Percentiles rank a stretch among this genome's conserved stretches.
phyloP scores from a whole-genome alignment of 1,140 invertebrate genomes.

The Macrobrachium rosenbergii region DNA sequence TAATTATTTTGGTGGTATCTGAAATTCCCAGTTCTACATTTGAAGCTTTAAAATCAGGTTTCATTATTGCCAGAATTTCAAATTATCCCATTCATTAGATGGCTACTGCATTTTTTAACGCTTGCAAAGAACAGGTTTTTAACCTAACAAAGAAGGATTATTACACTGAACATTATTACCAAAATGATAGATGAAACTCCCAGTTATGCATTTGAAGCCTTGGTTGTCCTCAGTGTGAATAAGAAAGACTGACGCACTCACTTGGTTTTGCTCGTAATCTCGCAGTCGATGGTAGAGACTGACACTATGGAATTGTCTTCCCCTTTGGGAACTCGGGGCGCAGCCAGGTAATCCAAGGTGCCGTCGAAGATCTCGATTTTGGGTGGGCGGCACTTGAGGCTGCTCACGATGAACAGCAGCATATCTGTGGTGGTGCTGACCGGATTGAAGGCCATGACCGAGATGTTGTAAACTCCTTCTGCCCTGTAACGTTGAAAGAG shows the following conservation, averaged over 20 bases:
- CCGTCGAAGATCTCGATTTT: conserved; percentile 63
- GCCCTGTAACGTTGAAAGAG: conserved; percentile 19
- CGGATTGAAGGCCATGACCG: conserved; percentile 65
- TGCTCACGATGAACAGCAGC: conserved; percentile 66
- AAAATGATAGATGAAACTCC: neutral
- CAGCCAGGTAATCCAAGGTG: conserved; percentile 63
- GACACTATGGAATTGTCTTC: conserved; percentile 34
- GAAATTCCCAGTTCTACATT: no score
- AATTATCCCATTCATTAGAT: no score
- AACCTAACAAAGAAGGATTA: no score
- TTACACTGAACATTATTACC: no score
- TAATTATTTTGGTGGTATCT: no score
- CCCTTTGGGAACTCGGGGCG: conserved; percentile 19
- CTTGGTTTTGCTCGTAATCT: conserved; percentile 61
- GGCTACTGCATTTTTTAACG: no score
- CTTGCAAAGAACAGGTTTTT: no score
- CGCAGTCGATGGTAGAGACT: conserved; percentile 51
- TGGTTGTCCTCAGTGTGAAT: no score
- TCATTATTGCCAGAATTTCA: no score
- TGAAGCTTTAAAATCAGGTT: no score
- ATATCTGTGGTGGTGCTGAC: conserved; percentile 64
- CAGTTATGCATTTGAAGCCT: no score
- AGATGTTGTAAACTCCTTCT: conserved; percentile 60
- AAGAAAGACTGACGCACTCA: neutral
- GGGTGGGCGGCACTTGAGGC: conserved; percentile 67